Percentiles rank a stretch among this genome's conserved stretches.
phyloP scores from a whole-genome alignment of 2,888 invertebrate species.

The Plagiodera versicolora region DNA sequence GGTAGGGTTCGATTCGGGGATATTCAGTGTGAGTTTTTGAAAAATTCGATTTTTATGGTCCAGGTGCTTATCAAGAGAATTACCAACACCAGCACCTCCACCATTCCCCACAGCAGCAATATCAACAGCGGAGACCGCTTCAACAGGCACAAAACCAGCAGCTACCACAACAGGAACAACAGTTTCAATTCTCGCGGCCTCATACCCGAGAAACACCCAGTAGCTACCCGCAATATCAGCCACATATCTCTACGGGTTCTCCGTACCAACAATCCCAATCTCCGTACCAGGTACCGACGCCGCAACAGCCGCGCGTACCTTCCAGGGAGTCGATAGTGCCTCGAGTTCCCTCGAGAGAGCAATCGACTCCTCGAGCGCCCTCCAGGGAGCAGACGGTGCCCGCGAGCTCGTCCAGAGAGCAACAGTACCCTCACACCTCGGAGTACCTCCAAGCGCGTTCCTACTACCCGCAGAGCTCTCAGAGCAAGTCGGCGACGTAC shows the following conservation, averaged over 20 bases:
- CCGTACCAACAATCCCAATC: constrained; percentile 30
- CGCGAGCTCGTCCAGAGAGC: constrained; percentile 33
- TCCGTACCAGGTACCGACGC: constrained; percentile 25
- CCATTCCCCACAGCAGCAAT: background rate
- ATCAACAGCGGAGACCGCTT: background rate
- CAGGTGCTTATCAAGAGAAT: constrained; percentile 25
- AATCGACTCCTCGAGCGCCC: constrained; percentile 26
- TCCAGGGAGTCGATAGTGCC: constrained; percentile 36
- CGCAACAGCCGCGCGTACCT: constrained; percentile 25
- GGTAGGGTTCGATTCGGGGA: constrained; percentile 2
- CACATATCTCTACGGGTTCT: constrained; percentile 31
- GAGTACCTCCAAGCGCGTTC: constrained; percentile 36
- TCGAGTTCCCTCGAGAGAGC: constrained; percentile 30
- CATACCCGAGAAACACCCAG: constrained; percentile 40
- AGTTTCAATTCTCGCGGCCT: constrained; percentile 38
- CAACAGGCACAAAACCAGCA: background rate
- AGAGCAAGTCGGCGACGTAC: constrained; percentile 32
- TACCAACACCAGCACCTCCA: constrained; percentile 18
- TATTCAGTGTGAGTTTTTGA: too few relatives aligned
- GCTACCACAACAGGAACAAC: constrained; percentile 15
- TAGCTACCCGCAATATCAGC: constrained; percentile 38
- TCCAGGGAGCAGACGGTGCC: constrained; percentile 32
- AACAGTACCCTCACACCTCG: constrained; percentile 30
- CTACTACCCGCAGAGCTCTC: constrained; percentile 40
- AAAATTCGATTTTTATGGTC: background rate